Conservation (phyloP, 2,888 invertebrate genomes). For the Oasisia sp. region DNA sequence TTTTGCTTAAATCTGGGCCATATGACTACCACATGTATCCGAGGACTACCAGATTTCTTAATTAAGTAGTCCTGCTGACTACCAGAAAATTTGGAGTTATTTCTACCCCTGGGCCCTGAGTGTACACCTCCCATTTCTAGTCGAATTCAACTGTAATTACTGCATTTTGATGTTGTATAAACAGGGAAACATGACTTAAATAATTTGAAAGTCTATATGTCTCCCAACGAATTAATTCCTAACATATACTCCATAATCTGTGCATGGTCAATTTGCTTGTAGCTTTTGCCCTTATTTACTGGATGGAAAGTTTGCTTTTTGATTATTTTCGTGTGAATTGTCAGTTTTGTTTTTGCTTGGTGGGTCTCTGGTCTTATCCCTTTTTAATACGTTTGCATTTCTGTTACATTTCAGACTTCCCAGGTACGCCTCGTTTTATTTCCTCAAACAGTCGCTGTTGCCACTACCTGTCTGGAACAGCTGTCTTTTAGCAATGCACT, state of each 20-base stretch:
- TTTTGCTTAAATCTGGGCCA: too few species aligned
- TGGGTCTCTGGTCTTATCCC: background rate
- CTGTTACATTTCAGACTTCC: conserved; percentile 18
- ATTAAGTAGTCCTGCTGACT: too few species aligned
- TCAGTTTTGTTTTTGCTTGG: background rate
- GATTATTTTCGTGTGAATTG: background rate
- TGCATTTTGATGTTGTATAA: background rate
- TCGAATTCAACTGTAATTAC: background rate
- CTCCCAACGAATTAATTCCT: background rate
- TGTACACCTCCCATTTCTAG: background rate
- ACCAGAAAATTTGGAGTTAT: too few species aligned
- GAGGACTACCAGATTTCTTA: too few species aligned
- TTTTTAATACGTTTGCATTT: background rate
- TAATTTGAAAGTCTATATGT: background rate
- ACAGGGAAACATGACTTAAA: background rate
- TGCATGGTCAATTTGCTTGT: background rate
- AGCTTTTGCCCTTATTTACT: background rate
- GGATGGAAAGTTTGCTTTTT: background rate
- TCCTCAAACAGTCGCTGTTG: background rate
- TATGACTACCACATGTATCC: too few species aligned
- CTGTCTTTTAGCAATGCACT: background rate
- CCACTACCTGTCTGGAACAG: background rate
- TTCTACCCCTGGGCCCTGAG: too few species aligned
- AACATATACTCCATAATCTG: background rate
- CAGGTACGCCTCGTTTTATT: conserved; percentile 10